These are phyloP conservation scores for Macrobrachium rosenbergii DNA, from an alignment of 1,140 invertebrate genomes.

Conservation along the genomic window DNA sequence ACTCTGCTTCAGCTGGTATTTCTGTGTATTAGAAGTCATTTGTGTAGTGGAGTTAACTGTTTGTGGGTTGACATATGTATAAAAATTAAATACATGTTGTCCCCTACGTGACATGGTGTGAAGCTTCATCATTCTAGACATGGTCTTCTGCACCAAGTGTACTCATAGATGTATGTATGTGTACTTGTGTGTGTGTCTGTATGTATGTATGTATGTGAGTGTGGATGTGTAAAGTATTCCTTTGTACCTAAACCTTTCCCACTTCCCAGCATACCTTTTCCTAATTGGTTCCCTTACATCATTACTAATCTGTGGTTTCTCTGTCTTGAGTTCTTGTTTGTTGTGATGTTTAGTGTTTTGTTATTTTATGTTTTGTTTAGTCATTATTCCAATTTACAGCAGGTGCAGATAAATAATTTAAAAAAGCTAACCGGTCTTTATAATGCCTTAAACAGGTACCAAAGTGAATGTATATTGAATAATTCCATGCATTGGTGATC, in stretches of 20 bases:
- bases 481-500: slow-evolving; percentile 37
- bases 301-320: slow-evolving; percentile 25
- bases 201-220: slow-evolving; percentile 7
- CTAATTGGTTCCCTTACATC: slow-evolving; percentile 37
- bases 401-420: neutral
- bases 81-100: slow-evolving; percentile 24
- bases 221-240: slow-evolving; percentile 45
- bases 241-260: slow-evolving; percentile 37
- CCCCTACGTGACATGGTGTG: slow-evolving; percentile 18
- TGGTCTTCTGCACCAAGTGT: slow-evolving; percentile 12
- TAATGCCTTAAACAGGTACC: too few species aligned
- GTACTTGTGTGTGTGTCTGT: neutral
- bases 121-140: slow-evolving; percentile 28
- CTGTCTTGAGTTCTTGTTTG: slow-evolving; percentile 58
- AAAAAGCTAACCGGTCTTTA: too few species aligned
- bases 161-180: slow-evolving; percentile 4
- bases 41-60: slow-evolving; percentile 25
- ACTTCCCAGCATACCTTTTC: slow-evolving; percentile 20
- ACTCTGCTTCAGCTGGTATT: slow-evolving; percentile 42
- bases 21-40: slow-evolving; percentile 21
- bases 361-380: slow-evolving; percentile 44
- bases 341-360: slow-evolving; percentile 48
- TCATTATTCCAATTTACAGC: slow-evolving; percentile 34
- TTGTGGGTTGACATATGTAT: slow-evolving; percentile 46
- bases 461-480: neutral